phyloP scores from a whole-genome alignment of 1,140 invertebrate species.

The Agraylea sexmaculata region DNA sequence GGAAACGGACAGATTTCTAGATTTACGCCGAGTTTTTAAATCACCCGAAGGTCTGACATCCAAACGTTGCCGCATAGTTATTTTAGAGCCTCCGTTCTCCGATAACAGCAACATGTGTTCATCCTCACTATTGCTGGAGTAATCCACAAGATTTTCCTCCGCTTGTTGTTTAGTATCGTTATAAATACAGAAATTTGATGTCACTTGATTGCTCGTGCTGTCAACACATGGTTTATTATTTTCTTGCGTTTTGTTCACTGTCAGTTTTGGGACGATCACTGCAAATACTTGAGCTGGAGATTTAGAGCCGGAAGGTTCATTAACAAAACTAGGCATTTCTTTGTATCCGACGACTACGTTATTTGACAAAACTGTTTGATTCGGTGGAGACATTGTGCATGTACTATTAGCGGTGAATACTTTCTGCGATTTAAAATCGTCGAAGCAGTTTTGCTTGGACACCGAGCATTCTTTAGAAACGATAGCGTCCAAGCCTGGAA shows the following conservation, averaged over 20 bases:
- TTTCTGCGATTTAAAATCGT: slow-evolving; percentile 9
- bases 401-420: slow-evolving; percentile 16
- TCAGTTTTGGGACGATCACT: slow-evolving; percentile 38
- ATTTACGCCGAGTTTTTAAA: slow-evolving; percentile 24
- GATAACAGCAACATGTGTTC: slow-evolving; percentile 37
- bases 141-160: slow-evolving; percentile 22
- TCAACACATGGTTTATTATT: too few species aligned
- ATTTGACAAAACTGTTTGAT: slow-evolving; percentile 32
- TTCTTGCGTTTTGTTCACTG: too few species aligned
- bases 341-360: slow-evolving; percentile 31
- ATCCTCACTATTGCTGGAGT: slow-evolving; percentile 36
- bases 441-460: slow-evolving; percentile 1
- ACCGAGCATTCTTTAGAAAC: neutral
- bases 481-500: slow-evolving; percentile 21
- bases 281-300: slow-evolving; percentile 33
- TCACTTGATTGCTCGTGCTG: too few species aligned
- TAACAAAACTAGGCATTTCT: slow-evolving; percentile 26
- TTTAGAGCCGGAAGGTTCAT: slow-evolving; percentile 22
- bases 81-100: slow-evolving; percentile 35
- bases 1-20: slow-evolving; percentile 6
- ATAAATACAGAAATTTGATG: too few species aligned
- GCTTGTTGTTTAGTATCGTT: too few species aligned
- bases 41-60: slow-evolving; percentile 25
- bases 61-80: slow-evolving; percentile 30
- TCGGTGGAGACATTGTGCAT: slow-evolving; percentile 36